phyloP scores from a whole-genome alignment of 2,113 vertebrate species.

The Anoplopoma fimbria region DNA sequence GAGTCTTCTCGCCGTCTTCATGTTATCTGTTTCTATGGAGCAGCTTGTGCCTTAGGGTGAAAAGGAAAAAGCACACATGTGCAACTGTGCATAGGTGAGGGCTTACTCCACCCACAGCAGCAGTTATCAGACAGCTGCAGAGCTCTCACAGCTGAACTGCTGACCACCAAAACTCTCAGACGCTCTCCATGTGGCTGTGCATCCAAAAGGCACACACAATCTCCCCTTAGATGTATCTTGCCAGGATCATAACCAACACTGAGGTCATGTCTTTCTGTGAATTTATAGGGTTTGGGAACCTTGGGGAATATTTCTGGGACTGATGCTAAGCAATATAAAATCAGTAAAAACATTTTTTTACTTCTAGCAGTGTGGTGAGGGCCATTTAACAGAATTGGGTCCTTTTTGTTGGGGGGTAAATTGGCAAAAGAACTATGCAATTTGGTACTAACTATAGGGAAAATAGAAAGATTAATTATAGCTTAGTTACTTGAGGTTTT shows the following conservation, averaged over 20 bases:
- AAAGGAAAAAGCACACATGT: constrained; percentile 4
- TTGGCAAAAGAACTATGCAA: not conserved
- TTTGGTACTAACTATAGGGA: not conserved
- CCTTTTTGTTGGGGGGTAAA: not conserved
- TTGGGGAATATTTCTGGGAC: not conserved
- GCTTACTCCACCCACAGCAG: constrained; percentile 30
- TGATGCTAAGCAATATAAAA: not conserved
- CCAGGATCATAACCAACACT: not conserved
- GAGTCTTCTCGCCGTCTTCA: constrained; percentile 9
- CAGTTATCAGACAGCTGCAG: constrained; percentile 42
- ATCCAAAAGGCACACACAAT: not conserved
- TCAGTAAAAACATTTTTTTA: not conserved
- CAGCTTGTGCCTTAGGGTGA: not conserved
- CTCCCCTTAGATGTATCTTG: not conserved
- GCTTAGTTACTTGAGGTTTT: not conserved
- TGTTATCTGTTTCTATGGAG: constrained; percentile 1
- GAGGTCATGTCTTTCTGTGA: not conserved
- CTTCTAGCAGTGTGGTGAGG: not conserved
- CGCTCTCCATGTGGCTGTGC: constrained; percentile 3
- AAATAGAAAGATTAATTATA: too few relatives aligned
- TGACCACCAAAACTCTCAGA: constrained; percentile 45
- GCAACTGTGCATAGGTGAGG: constrained; percentile 17
- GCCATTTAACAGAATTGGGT: too few relatives aligned
- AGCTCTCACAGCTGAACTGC: constrained; percentile 48
- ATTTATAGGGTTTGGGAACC: not conserved